Percentiles rank a stretch among this genome's conserved stretches.
These are phyloP conservation scores for Perca schrenkii DNA, from an alignment of 2,113 vertebrate species.

Conservation along the genomic window DNA sequence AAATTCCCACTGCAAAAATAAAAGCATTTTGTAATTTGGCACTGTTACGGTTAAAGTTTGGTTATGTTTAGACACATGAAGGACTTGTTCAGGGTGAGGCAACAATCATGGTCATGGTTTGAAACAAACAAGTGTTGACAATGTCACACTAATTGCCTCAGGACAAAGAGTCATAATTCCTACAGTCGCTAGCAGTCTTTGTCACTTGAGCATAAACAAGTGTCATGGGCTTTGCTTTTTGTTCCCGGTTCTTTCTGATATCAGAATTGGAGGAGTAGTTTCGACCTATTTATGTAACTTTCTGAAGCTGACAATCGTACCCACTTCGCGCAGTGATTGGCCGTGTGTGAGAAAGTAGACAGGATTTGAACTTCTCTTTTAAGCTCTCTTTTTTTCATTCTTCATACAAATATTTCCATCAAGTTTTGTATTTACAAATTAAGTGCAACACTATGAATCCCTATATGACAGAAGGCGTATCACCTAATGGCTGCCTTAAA, in stretches of 20 bases:
- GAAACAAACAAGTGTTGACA: background rate
- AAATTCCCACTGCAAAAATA: constrained; percentile 1
- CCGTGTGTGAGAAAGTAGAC: no score
- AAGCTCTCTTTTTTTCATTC: no score
- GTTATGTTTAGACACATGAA: background rate
- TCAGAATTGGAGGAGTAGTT: background rate
- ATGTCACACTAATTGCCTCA: no score
- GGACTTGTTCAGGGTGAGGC: background rate
- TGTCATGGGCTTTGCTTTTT: background rate
- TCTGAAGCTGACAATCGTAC: no score
- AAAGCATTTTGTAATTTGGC: background rate
- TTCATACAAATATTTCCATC: background rate
- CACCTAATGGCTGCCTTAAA: background rate
- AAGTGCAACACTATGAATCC: no score
- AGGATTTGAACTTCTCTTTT: no score
- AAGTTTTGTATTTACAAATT: background rate
- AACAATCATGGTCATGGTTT: background rate
- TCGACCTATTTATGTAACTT: no score
- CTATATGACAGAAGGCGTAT: background rate
- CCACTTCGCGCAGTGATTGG: no score
- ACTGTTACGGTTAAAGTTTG: background rate
- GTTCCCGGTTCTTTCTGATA: background rate
- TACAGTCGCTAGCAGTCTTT: background rate
- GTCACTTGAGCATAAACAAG: background rate
- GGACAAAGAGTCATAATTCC: background rate